phyloP scores from a whole-genome alignment of 2,113 vertebrate genomes.

The Phaethornis superciliosus region DNA sequence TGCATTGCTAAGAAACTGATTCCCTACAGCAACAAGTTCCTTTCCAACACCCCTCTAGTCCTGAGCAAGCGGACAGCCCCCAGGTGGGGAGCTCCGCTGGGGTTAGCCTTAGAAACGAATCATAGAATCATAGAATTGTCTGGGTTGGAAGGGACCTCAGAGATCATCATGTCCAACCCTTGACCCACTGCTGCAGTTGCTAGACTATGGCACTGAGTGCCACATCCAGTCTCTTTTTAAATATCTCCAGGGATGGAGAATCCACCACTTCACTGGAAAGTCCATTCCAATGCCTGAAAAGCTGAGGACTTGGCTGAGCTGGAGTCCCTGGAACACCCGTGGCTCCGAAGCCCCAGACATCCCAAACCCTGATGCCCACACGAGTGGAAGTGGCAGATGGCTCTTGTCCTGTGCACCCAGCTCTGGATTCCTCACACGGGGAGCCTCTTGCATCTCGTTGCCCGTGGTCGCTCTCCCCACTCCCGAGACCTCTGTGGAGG shows the following conservation, averaged over 20 bases:
- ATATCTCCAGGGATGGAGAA: too few relatives aligned
- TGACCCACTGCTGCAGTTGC: too few relatives aligned
- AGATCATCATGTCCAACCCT: too few relatives aligned
- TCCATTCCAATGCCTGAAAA: too few relatives aligned
- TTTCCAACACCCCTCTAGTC: background rate
- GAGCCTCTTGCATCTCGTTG: background rate
- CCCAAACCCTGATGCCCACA: background rate
- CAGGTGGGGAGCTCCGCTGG: rapidly evolving
- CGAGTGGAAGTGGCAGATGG: background rate
- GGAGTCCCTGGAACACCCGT: rapidly evolving
- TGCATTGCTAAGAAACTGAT: background rate
- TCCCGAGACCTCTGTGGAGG: background rate
- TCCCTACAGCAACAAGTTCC: background rate
- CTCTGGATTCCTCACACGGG: conserved; percentile 42
- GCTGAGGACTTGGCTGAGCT: rapidly evolving
- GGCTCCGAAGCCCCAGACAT: background rate
- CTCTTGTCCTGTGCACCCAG: background rate
- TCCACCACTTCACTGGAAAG: too few relatives aligned
- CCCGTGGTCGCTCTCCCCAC: background rate
- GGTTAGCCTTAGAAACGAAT: rapidly evolving
- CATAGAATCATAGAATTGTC: too few relatives aligned
- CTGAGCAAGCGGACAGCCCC: rapidly evolving
- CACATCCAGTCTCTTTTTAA: too few relatives aligned
- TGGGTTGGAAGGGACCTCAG: too few relatives aligned
- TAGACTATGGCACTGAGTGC: too few relatives aligned